Evolutionary conservation across 1,140 invertebrate genomes (phyloP).

Genomic region (Antheraea mylitta): DNA sequence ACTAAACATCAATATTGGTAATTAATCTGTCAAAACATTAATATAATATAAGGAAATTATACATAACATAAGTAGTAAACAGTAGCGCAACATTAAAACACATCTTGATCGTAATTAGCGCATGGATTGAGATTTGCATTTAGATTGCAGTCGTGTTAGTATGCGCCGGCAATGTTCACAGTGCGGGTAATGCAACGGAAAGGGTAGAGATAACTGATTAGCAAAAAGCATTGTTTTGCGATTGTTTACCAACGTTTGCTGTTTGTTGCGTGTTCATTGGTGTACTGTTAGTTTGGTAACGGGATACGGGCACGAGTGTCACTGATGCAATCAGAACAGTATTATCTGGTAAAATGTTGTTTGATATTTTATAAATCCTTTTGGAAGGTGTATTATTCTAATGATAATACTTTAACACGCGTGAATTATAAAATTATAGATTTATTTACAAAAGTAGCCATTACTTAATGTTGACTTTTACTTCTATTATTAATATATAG

Average conservation of each 20-base stretch:
- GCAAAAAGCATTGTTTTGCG: constrained; percentile 37
- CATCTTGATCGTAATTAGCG: constrained; percentile 52
- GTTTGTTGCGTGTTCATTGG: constrained; percentile 18
- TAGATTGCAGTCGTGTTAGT: constrained; percentile 51
- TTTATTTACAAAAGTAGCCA: too few species aligned
- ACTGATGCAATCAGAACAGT: not conserved
- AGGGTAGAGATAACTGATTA: constrained; percentile 52
- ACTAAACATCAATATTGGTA: not conserved
- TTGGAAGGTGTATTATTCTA: too few species aligned
- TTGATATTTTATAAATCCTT: not conserved
- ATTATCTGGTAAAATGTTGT: not conserved
- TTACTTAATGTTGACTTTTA: too few species aligned
- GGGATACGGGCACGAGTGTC: constrained; percentile 21
- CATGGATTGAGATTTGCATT: constrained; percentile 48
- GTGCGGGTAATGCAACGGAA: constrained; percentile 34
- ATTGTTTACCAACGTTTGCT: constrained; percentile 15
- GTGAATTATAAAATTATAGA: too few species aligned
- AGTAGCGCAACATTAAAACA: constrained; percentile 8
- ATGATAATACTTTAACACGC: too few species aligned
- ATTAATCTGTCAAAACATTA: not conserved
- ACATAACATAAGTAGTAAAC: constrained; percentile 3
- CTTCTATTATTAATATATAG: too few species aligned
- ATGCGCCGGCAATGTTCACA: constrained; percentile 54
- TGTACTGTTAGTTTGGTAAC: constrained; percentile 17
- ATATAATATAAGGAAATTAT: not conserved